Conservation (phyloP, 1,140 invertebrate genomes). For the Neodiprion pinetum region DNA sequence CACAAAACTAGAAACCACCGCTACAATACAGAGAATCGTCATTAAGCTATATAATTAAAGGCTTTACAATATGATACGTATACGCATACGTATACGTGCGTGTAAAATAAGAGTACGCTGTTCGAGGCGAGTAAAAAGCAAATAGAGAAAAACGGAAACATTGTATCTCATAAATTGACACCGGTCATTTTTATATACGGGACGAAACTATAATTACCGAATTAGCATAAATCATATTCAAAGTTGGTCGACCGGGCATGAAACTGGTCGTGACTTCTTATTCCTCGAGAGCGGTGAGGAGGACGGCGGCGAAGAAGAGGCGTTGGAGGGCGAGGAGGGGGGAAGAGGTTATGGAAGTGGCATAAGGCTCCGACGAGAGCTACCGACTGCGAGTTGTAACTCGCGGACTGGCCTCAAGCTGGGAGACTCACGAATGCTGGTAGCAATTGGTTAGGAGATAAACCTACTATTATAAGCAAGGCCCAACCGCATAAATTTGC, state of each 20-base stretch:
- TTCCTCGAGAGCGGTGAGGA: not conserved
- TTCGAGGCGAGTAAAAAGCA: not conserved
- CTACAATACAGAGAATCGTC: too few relatives aligned
- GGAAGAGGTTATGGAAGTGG: not conserved
- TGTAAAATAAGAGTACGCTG: too few relatives aligned
- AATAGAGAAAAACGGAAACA: not conserved
- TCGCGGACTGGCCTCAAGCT: not conserved
- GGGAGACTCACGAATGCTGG: slow-evolving; percentile 1
- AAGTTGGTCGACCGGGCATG: not conserved
- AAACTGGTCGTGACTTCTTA: not conserved
- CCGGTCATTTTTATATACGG: not conserved
- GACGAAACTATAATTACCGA: not conserved
- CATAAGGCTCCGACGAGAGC: not conserved
- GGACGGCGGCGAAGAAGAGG: not conserved
- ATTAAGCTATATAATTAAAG: too few relatives aligned
- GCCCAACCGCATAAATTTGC: slow-evolving; percentile 6
- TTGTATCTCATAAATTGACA: slow-evolving; percentile 1
- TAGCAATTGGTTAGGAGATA: slow-evolving; percentile 5
- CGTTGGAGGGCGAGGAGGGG: not conserved
- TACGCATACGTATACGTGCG: too few relatives aligned
- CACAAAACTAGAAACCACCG: too few relatives aligned
- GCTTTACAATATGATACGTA: too few relatives aligned
- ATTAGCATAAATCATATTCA: slow-evolving; percentile 1
- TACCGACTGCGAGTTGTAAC: slow-evolving; percentile 7
- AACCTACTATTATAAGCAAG: slow-evolving; percentile 5